phyloP scores from a whole-genome alignment of 2,888 invertebrate species.

The Cerceris rybyensis region DNA sequence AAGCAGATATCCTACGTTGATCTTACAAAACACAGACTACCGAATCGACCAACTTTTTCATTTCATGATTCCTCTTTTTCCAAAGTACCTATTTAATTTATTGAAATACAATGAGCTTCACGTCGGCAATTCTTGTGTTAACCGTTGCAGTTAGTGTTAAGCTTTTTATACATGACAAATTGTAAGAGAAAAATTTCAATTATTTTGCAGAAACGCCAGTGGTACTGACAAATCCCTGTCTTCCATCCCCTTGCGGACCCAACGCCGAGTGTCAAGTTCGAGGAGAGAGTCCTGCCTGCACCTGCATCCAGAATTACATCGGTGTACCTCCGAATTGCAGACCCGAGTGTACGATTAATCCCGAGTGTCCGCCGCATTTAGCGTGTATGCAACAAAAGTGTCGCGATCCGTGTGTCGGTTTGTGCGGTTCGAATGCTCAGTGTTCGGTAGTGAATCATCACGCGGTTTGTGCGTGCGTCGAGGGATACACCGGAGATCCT shows the following conservation, averaged over 20 bases:
- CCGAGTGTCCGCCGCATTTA: constrained; percentile 83
- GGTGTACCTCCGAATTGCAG: constrained; percentile 84
- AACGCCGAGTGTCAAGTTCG: constrained; percentile 84
- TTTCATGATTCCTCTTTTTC: too few species aligned
- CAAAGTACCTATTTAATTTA: too few species aligned
- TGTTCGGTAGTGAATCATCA: constrained; percentile 85
- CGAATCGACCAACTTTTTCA: too few species aligned
- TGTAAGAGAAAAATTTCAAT: not conserved
- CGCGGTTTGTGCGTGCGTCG: constrained; percentile 84
- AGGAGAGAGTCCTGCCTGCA: constrained; percentile 84
- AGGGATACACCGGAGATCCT: constrained; percentile 84
- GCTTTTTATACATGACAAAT: too few species aligned
- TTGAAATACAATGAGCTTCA: too few species aligned
- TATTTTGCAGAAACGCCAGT: constrained; percentile 51
- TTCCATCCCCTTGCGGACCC: constrained; percentile 84
- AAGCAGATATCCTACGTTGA: too few species aligned
- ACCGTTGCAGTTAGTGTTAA: too few species aligned
- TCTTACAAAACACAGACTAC: too few species aligned
- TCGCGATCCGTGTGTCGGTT: constrained; percentile 84
- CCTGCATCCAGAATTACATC: constrained; percentile 84
- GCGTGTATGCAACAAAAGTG: constrained; percentile 86
- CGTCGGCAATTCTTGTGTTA: too few species aligned
- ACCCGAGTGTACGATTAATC: constrained; percentile 85
- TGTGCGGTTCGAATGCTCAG: constrained; percentile 83
- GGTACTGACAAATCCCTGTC: constrained; percentile 82